phyloP scores from a whole-genome alignment of 1,140 invertebrate species.

The Philotrypesis tridentata region DNA sequence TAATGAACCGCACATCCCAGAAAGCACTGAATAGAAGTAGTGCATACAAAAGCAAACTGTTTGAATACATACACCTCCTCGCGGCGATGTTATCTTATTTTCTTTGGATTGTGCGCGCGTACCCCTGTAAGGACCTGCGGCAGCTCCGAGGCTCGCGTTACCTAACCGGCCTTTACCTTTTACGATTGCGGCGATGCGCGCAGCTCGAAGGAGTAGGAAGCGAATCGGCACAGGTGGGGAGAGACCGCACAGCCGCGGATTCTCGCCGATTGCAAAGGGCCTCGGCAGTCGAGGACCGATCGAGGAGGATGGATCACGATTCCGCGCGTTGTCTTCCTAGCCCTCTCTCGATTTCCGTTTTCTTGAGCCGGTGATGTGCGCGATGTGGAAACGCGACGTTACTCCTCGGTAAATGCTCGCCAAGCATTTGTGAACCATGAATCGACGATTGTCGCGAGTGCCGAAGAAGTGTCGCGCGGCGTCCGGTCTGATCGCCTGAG shows the following conservation, averaged over 20 bases:
- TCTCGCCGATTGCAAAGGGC: too few relatives aligned
- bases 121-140: slow-evolving; percentile 56
- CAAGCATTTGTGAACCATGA: neutral
- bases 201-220: neutral
- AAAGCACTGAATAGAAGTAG: neutral
- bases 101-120: neutral
- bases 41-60: neutral
- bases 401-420: neutral
- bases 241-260: neutral
- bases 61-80: neutral
- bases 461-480: neutral
- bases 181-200: slow-evolving; percentile 56
- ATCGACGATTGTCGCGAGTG: neutral
- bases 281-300: neutral
- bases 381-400: too few relatives aligned
- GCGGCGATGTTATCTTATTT: neutral
- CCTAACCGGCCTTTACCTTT: slow-evolving; percentile 67
- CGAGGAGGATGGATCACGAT: neutral
- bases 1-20: neutral
- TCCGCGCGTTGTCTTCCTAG: too few relatives aligned
- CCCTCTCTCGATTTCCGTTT: too few relatives aligned
- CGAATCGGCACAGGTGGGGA: neutral
- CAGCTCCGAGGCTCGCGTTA: slow-evolving; percentile 58
- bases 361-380: too few relatives aligned
- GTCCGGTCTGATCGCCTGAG: neutral